A percentile compares a stretch with the other conserved stretches of the same genome.
Evolutionary conservation across 2,797 vertebrate genomes (phyloP).

Genomic region (Gambusia yucatana): DNA sequence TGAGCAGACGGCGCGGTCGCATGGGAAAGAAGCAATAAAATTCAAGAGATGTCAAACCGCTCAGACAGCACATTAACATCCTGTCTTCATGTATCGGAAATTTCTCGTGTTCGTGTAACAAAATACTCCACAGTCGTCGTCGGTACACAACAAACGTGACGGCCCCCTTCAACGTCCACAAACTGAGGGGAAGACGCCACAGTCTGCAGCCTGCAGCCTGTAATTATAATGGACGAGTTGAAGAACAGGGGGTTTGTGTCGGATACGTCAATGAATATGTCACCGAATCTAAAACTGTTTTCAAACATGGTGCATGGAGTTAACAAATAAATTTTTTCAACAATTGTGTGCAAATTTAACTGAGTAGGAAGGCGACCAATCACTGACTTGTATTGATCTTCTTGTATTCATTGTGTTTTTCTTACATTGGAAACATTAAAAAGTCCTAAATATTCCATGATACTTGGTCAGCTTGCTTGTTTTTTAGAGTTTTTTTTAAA

Average conservation of each 20-base stretch:
- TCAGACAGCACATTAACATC: conserved; percentile 1
- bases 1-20: conserved; percentile 38
- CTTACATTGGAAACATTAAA: not conserved
- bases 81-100: not conserved
- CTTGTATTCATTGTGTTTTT: not conserved
- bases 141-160: no score
- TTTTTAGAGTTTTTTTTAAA: not conserved
- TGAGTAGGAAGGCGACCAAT: not conserved
- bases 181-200: conserved; percentile 22
- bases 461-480: not conserved
- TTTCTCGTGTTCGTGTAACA: not conserved
- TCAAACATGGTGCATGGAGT: not conserved
- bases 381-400: not conserved
- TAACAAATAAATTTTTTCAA: not conserved
- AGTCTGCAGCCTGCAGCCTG: conserved; percentile 44
- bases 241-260: conserved; percentile 34
- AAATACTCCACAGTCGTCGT: not conserved
- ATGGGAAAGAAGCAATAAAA: conserved; percentile 22
- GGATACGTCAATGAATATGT: conserved; percentile 40
- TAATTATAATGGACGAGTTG: conserved; percentile 46
- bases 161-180: not conserved
- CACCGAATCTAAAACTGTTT: not conserved
- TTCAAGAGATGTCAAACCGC: conserved; percentile 11
- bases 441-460: not conserved
- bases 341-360: not conserved